Percentiles rank a stretch among this genome's conserved stretches.
phyloP scores from a whole-genome alignment of 2,888 invertebrate species.

The Drosophila mimetica region DNA sequence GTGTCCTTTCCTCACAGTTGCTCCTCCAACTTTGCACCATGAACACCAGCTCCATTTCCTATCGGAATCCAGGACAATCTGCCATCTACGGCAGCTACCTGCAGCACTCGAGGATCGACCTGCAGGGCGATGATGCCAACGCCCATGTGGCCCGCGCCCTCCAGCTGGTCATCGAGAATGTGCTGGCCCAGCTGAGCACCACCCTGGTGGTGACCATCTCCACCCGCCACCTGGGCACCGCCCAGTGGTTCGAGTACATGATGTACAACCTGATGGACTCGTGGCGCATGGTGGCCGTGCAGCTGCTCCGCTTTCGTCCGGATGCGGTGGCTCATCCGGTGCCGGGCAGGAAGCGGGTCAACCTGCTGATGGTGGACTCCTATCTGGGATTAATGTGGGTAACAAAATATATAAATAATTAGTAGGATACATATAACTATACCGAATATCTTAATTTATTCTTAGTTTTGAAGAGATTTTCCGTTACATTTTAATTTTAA shows the following conservation, averaged over 20 bases:
- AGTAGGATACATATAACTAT: too few relatives aligned
- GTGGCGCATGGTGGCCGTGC: constrained; percentile 51
- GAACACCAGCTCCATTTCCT: constrained; percentile 17
- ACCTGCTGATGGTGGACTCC: constrained; percentile 70
- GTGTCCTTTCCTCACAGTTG: neutral
- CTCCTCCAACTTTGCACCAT: constrained; percentile 2
- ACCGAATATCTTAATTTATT: too few relatives aligned
- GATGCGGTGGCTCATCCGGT: constrained; percentile 31
- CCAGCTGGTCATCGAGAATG: constrained; percentile 51
- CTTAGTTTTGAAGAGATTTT: too few relatives aligned
- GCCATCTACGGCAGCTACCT: constrained; percentile 46
- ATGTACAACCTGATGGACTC: constrained; percentile 41
- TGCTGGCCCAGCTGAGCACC: constrained; percentile 54
- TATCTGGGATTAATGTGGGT: constrained; percentile 51
- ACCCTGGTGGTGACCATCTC: constrained; percentile 56
- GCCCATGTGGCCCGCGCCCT: constrained; percentile 50
- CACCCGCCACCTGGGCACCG: constrained; percentile 1
- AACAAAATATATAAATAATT: too few relatives aligned
- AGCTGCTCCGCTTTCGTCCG: constrained; percentile 39
- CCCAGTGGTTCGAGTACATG: constrained; percentile 55
- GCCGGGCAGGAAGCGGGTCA: constrained; percentile 56
- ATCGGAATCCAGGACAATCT: neutral
- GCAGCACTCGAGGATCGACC: constrained; percentile 46
- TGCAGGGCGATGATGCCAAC: constrained; percentile 57
- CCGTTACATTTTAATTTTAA: too few relatives aligned